Evolutionary conservation across 2,113 vertebrate genomes (phyloP).

Genomic region (Micronycteris hirsuta): DNA sequence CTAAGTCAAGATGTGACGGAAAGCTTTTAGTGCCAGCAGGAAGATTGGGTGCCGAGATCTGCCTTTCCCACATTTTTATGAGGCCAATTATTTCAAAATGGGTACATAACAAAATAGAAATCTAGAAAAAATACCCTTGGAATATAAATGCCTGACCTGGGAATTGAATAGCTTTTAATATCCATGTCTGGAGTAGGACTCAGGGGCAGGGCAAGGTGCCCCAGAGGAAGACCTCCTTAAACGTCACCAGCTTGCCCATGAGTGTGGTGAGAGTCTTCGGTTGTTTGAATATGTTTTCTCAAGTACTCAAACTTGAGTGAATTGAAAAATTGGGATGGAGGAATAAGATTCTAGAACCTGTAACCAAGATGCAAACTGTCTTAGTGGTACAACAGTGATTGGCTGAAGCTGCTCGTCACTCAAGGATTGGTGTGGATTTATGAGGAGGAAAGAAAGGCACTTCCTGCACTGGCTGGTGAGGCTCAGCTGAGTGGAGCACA

Average conservation of each 20-base stretch:
- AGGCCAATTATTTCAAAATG: background rate
- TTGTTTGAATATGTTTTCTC: background rate
- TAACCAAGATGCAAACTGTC: background rate
- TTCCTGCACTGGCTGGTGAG: background rate
- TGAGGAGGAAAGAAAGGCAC: background rate
- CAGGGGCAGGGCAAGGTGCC: background rate
- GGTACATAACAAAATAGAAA: background rate
- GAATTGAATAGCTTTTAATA: background rate
- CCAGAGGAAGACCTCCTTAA: background rate
- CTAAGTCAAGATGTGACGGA: background rate
- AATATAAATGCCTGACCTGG: background rate
- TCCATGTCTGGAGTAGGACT: background rate
- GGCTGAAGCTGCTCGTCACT: background rate
- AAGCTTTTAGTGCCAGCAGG: too few species aligned
- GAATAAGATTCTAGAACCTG: background rate
- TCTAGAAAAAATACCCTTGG: background rate
- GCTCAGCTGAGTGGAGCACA: too few species aligned
- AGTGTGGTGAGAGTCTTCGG: background rate
- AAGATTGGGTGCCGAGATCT: too few species aligned
- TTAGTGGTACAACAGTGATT: background rate
- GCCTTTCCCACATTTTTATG: background rate
- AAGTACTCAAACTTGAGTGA: background rate
- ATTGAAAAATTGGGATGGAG: background rate
- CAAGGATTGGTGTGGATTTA: background rate
- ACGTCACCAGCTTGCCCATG: background rate